A percentile compares a stretch with the other conserved stretches of the same genome.
These are phyloP conservation scores for Antidorcas marsupialis DNA, from an alignment of 2,113 vertebrate genomes.

Conservation along the genomic window DNA sequence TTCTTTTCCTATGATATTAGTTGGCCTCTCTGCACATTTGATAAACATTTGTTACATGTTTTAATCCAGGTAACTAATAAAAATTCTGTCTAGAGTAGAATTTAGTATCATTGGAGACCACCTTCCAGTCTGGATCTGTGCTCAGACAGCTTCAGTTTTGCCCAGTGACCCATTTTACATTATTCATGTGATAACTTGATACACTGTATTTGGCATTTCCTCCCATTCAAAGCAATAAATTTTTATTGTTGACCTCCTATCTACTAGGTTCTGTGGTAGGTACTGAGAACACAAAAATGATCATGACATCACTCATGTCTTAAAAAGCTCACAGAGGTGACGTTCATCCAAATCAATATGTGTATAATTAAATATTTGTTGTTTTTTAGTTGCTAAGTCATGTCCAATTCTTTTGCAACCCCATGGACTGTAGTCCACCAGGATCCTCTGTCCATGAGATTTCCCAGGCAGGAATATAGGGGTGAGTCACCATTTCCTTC, in stretches of 20 bases:
- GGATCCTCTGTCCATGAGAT: not conserved
- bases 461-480: not conserved
- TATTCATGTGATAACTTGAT: not conserved
- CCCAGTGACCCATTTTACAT: slow-evolving; percentile 38
- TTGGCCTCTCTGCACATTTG: not conserved
- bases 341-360: not conserved
- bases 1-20: not conserved
- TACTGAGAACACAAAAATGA: not conserved
- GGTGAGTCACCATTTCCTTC: not conserved
- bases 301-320: not conserved
- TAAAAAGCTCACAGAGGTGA: not conserved
- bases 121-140: not conserved
- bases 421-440: not conserved
- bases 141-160: slow-evolving; percentile 9
- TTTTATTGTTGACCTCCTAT: not conserved
- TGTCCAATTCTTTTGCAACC: not conserved
- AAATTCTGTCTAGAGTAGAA: not conserved
- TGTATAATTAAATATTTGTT: not conserved
- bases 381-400: not conserved
- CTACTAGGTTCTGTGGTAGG: not conserved
- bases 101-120: not conserved
- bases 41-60: not conserved
- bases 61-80: slow-evolving; percentile 23
- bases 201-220: not conserved
- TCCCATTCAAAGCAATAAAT: not conserved